Conservation (phyloP, 1,140 invertebrate species). For the Drosophila kohkoa region DNA sequence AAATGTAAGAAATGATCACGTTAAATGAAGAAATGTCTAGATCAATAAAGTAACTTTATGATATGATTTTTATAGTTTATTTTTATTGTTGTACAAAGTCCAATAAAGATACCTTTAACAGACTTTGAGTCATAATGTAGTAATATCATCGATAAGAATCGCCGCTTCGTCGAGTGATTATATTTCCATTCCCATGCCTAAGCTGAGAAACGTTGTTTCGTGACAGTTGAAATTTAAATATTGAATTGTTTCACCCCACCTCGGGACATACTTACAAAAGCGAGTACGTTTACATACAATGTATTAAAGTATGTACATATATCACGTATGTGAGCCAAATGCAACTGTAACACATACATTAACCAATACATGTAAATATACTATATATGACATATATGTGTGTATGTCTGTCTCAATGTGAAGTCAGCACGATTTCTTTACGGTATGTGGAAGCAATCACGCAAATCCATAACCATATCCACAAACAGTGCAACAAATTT, state of each 20-base stretch:
- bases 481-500: constrained; percentile 55
- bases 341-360: constrained; percentile 17
- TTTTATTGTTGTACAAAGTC: too few species aligned
- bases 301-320: constrained; percentile 2
- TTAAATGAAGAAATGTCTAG: too few species aligned
- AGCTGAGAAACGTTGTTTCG: not conserved
- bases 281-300: not conserved
- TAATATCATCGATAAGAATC: not conserved
- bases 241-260: constrained; percentile 2
- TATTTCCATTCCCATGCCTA: not conserved
- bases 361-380: not conserved
- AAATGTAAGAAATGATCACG: too few species aligned
- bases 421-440: constrained; percentile 56
- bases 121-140: too few species aligned
- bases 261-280: not conserved
- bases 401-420: constrained; percentile 17
- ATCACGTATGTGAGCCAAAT: constrained; percentile 7
- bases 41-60: too few species aligned
- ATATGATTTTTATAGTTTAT: too few species aligned
- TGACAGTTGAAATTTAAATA: not conserved
- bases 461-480: constrained; percentile 61
- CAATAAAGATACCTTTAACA: too few species aligned
- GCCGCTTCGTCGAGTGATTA: not conserved
- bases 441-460: constrained; percentile 71
- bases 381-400: not conserved